These are phyloP conservation scores for Conger conger DNA, from an alignment of 2,113 vertebrate species.

Conservation along the genomic window DNA sequence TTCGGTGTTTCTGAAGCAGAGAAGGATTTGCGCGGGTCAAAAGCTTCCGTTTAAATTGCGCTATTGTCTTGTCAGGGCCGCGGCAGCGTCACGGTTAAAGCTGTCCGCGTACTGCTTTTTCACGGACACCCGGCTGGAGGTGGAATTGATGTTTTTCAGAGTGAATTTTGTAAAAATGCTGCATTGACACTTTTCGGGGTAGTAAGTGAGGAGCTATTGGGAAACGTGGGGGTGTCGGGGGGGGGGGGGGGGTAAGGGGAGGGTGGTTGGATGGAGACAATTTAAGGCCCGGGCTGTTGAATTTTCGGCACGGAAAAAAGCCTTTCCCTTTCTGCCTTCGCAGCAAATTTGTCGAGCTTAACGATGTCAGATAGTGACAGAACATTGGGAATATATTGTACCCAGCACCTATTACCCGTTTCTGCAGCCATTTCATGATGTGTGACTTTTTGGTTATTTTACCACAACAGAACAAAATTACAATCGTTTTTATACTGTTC, in stretches of 20 bases:
- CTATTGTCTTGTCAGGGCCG: slow-evolving; percentile 39
- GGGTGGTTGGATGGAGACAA: slow-evolving; percentile 40
- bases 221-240: slow-evolving; percentile 40
- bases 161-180: slow-evolving; percentile 56
- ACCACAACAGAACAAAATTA: neutral
- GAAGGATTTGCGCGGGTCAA: neutral
- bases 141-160: slow-evolving; percentile 62
- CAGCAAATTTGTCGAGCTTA: slow-evolving; percentile 35
- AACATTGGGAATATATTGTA: slow-evolving; percentile 30
- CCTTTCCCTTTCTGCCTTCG: slow-evolving; percentile 16
- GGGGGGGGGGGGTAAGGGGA: slow-evolving; percentile 34
- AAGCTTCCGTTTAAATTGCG: neutral
- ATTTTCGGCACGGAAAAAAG: slow-evolving; percentile 44
- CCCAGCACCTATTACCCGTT: neutral
- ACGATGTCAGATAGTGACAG: slow-evolving; percentile 35
- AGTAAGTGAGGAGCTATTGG: slow-evolving; percentile 43
- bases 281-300: slow-evolving; percentile 47
- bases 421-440: neutral
- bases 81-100: slow-evolving; percentile 42
- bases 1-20: neutral
- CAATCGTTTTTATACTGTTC: neutral
- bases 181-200: slow-evolving; percentile 49
- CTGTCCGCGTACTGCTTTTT: slow-evolving; percentile 30
- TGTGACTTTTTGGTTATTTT: neutral
- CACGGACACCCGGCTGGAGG: slow-evolving; percentile 54